Evolutionary conservation across 2,113 vertebrate genomes (phyloP).

Genomic region (Notothenia rossii): DNA sequence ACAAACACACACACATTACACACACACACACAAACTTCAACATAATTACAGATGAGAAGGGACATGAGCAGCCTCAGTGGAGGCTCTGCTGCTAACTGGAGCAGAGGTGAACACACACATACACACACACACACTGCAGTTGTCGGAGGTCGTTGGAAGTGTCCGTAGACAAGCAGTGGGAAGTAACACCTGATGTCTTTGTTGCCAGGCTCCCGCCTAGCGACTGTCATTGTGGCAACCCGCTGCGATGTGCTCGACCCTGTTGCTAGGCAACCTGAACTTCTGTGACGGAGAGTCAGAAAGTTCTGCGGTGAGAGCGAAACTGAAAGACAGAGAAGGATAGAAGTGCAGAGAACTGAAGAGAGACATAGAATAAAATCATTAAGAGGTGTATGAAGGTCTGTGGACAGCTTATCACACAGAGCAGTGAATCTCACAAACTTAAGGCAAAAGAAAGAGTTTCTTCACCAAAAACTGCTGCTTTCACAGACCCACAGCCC

Average conservation of each 20-base stretch:
- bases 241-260: conserved; percentile 70
- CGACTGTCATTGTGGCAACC: conserved; percentile 74
- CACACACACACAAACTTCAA: conserved; percentile 16
- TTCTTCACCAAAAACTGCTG: conserved; percentile 51
- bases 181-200: conserved; percentile 84
- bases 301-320: conserved; percentile 46
- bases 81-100: conserved; percentile 58
- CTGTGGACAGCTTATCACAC: conserved; percentile 24
- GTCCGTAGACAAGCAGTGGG: conserved; percentile 74
- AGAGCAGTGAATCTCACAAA: conserved; percentile 9
- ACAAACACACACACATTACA: conserved; percentile 46
- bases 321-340: conserved; percentile 30
- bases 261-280: conserved; percentile 83
- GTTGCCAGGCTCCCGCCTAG: conserved; percentile 78
- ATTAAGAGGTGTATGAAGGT: background rate
- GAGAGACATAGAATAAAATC: background rate
- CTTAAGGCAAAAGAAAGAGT: conserved; percentile 15
- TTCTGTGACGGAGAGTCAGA: conserved; percentile 62
- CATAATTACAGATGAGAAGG: conserved; percentile 60
- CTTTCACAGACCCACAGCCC: conserved; percentile 47
- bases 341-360: background rate
- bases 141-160: conserved; percentile 61
- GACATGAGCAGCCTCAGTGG: conserved; percentile 44
- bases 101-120: conserved; percentile 62
- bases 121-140: conserved; percentile 47